Base-by-base conservation (phyloP, 2,113 vertebrate genomes). In the Eptesicus fuscus region DNA sequence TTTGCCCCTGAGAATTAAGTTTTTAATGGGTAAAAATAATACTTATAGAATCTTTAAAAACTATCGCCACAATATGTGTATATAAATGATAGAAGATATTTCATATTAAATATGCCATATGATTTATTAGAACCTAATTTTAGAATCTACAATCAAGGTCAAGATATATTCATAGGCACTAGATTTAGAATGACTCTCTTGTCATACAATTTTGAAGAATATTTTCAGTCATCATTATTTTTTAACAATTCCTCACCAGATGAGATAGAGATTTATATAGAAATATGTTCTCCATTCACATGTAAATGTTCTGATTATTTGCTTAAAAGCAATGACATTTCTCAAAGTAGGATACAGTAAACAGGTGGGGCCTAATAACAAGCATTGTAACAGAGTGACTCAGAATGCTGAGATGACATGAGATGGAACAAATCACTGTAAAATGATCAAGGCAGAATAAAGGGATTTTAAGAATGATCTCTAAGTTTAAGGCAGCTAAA, bases 1-100 rank as follows among this genome's bases (percentile, higher is more conserved):
- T 69, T 61, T 80, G 2, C 32, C n/a, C 30, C 28, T 90, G 51
- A 95, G 83, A 94, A 91, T 25, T 90, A 70, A 77, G 28, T 63
- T 93, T 95, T 90, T 94, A 95, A 93, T 47, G 61, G 1, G 4
- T 25, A 56, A 91, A 96, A 94, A 53, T 42, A 93, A 8, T 70
- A 59, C 17, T n/a, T 6, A 11, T 71, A 79, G 7, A 35, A n/a
- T 90, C n/a, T 56, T 78, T 70, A 5, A 84, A 94, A 93, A 73
- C 18, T 61, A 32, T 44, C 77, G 11, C 2, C 35, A 42, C 44
- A 76, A 44, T 30, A 4, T 70, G 47, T 32, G 5, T 51, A 69
- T 16, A 79, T 65, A 93, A 79, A 77, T 85, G 80, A 76, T 28
- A 65, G 13, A 79, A 83, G 20, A 40, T 20, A 76, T 61, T 83